Conservation (phyloP, 92 coral and sea anemone species). For the Plumapathes pennacea region DNA sequence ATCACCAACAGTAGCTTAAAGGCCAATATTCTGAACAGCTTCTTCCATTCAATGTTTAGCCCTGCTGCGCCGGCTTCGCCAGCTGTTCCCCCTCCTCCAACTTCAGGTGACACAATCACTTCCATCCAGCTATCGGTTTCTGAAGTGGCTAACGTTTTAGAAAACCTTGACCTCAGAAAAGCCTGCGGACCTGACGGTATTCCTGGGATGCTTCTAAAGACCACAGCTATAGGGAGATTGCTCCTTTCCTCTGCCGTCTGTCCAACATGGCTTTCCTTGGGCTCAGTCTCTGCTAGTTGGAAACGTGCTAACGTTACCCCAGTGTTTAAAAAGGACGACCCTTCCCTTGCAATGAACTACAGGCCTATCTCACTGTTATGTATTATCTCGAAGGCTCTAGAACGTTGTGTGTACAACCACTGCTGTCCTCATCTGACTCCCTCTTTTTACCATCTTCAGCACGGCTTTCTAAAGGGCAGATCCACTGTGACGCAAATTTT, state of each 20-base stretch:
- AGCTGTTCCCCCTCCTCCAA: neutral
- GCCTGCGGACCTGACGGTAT: conserved; percentile 57
- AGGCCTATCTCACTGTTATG: conserved; percentile 48
- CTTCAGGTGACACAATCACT: neutral
- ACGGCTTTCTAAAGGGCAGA: conserved; percentile 10
- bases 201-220: conserved; percentile 42
- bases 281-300: conserved; percentile 42
- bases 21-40: conserved; percentile 23
- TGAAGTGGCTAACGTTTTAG: conserved; percentile 18
- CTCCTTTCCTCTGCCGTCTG: conserved; percentile 24
- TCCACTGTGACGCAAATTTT: conserved; percentile 25
- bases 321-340: conserved; percentile 40
- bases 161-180: conserved; percentile 42
- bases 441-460: conserved; percentile 29
- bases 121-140: conserved; percentile 9
- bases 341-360: conserved; percentile 25
- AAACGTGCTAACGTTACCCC: conserved; percentile 42
- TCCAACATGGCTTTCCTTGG: conserved; percentile 46
- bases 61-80: neutral
- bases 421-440: conserved; percentile 18
- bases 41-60: conserved; percentile 51
- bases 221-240: conserved; percentile 30
- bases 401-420: conserved; percentile 33
- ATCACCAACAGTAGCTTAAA: neutral
- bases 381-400: conserved; percentile 32